These are phyloP conservation scores for Exaiptasia diaphana DNA, from an alignment of 64 coral and sea anemone genomes.

Conservation along the genomic window DNA sequence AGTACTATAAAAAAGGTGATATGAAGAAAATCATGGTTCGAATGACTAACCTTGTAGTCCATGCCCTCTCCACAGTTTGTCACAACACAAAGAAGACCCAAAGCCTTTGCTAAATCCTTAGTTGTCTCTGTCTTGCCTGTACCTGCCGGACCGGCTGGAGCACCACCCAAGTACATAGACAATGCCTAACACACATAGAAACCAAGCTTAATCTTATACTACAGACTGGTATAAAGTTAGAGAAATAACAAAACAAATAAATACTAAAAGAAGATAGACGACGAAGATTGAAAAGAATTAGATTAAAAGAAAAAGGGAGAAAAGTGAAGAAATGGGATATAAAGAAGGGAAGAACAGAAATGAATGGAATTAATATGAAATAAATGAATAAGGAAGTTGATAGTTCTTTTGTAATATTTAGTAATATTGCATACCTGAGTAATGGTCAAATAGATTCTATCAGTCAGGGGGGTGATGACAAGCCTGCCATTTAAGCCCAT, in stretches of 20 bases:
- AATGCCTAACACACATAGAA: constrained; percentile 57
- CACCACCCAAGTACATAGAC: constrained; percentile 96
- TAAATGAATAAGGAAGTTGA: too few species aligned
- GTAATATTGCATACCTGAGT: constrained; percentile 89
- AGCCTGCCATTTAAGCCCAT: constrained; percentile 95
- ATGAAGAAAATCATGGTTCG: not conserved
- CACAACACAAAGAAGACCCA: constrained; percentile 91
- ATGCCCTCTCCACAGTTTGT: constrained; percentile 98
- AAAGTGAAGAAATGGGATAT: too few species aligned
- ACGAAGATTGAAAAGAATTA: too few species aligned
- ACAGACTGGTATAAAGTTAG: too few species aligned
- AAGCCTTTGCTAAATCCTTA: constrained; percentile 95
- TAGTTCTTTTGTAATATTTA: too few species aligned
- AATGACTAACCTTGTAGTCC: constrained; percentile 85
- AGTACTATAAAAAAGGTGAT: not conserved
- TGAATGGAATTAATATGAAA: too few species aligned
- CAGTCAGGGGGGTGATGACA: constrained; percentile 94
- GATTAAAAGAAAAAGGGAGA: too few species aligned
- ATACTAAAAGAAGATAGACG: too few species aligned
- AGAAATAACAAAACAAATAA: too few species aligned
- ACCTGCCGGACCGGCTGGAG: constrained; percentile 87
- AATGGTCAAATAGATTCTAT: constrained; percentile 97
- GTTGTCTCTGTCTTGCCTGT: constrained; percentile 96
- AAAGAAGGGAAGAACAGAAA: too few species aligned
- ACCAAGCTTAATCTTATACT: not conserved